Base-by-base conservation (phyloP, 2,888 invertebrate species). In the Nomada fabriciana region DNA sequence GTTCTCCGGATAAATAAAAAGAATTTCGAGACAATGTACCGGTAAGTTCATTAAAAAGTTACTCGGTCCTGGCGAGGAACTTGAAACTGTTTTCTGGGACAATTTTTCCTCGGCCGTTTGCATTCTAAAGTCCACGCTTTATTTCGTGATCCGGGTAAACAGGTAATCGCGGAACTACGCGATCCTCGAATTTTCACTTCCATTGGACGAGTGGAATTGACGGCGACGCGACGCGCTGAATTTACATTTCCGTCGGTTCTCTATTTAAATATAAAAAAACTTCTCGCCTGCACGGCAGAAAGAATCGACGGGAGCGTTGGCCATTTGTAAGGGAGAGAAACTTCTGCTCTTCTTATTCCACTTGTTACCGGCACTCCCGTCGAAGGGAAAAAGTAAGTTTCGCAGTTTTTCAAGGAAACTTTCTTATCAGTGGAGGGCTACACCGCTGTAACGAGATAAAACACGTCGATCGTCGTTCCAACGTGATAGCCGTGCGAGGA, bases 361-460 rank as follows among this genome's bases (percentile, higher is more conserved):
- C 69, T 73, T 29, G 64, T 63, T 81, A 61, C 77, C 63, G 64
- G 25, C 72, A 43, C 76, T 53, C 63, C 59, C 53, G 63, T 25
- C 71, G 18, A 1, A 5, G 57, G 59, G 84, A 43, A 71, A 76
- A 71, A 68, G 71, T 55, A 84, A 84, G 80, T 84, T 84, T 67
- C 60, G 61, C 63, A 76, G 83, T 83, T 88, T 88, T 85, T 85
- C 75, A 11, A 82, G 71, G 64, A 60, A 86, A 88, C 80, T 87
- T 88, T 84, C 84, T 83, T 84, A 84, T 84, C 84, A 60, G 60
- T 20, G 36, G 52, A 52, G 67, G 13, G 68, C 53, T 10, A 50
- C 43, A 29, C 59, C 29, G 23, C 60, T 65, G 59, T 29, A 60
- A 36, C 60, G 75, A 83, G 83, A 83, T 83, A 83, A 78, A 82